These are phyloP conservation scores for Monopis laevigella DNA, from an alignment of 2,888 invertebrate genomes.

Conservation along the genomic window DNA sequence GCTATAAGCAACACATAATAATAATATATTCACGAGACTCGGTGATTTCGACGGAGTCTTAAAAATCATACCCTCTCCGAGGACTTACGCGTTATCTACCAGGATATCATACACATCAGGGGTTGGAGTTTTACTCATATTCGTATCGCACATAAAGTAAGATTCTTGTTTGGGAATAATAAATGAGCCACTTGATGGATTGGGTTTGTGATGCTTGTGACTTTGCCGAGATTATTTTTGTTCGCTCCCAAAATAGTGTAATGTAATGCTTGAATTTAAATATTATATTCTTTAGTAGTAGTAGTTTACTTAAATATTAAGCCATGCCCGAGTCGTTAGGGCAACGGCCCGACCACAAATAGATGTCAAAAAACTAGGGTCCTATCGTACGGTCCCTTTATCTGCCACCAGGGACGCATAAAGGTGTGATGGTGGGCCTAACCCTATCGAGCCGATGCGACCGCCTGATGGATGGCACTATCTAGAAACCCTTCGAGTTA, in stretches of 20 bases:
- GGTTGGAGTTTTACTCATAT: conserved; percentile 3
- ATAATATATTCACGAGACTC: conserved; percentile 59
- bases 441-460: conserved; percentile 65
- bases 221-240: background rate
- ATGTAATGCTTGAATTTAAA: conserved; percentile 6
- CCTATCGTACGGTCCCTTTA: conserved; percentile 51
- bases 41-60: conserved; percentile 57
- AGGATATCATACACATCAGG: conserved; percentile 8
- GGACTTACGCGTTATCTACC: conserved; percentile 18
- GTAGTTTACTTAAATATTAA: background rate
- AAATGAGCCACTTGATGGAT: conserved; percentile 9
- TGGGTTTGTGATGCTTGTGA: conserved; percentile 3
- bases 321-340: conserved; percentile 40
- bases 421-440: conserved; percentile 62
- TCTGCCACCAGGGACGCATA: conserved; percentile 60
- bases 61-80: conserved; percentile 49
- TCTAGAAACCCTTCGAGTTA: conserved; percentile 43
- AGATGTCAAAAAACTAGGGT: conserved; percentile 64
- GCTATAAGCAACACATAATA: conserved; percentile 53
- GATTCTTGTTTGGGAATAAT: conserved; percentile 7
- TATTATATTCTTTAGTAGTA: background rate
- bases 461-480: conserved; percentile 62
- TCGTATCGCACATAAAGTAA: too few relatives aligned
- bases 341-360: conserved; percentile 57
- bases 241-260: background rate